These are phyloP conservation scores for Pseudococcus viburni DNA, from an alignment of 2,888 invertebrate genomes.

Conservation along the genomic window DNA sequence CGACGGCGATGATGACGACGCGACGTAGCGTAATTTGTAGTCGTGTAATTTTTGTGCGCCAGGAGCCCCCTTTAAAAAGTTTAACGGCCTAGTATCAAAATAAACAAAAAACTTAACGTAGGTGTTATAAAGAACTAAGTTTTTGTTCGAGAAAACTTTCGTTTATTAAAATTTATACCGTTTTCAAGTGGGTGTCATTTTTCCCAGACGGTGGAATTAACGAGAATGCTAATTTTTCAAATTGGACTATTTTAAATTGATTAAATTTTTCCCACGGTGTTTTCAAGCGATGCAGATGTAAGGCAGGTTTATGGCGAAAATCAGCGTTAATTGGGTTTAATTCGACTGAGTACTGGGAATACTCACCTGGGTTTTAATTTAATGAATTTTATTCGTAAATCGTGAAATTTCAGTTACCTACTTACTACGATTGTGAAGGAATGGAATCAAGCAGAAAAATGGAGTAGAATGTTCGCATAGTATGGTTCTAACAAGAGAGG, in stretches of 20 bases:
- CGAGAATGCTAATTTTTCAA: constrained; percentile 11
- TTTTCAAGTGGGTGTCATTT: background rate
- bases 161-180: constrained; percentile 10
- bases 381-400: too few species aligned
- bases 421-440: too few species aligned
- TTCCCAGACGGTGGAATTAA: background rate
- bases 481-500: too few species aligned
- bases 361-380: too few species aligned
- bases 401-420: too few species aligned
- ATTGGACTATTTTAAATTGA: background rate
- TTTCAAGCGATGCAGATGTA: too few species aligned
- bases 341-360: too few species aligned
- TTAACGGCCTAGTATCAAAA: constrained; percentile 44
- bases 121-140: constrained; percentile 21
- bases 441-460: too few species aligned
- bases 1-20: background rate
- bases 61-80: constrained; percentile 16
- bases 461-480: too few species aligned
- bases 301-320: too few species aligned
- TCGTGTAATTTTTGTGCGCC: background rate
- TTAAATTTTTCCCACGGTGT: background rate
- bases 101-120: constrained; percentile 35
- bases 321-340: too few species aligned
- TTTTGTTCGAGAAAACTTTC: background rate
- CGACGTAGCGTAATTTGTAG: background rate